Conservation (phyloP, 1,140 invertebrate species). For the Nephotettix cincticeps region DNA sequence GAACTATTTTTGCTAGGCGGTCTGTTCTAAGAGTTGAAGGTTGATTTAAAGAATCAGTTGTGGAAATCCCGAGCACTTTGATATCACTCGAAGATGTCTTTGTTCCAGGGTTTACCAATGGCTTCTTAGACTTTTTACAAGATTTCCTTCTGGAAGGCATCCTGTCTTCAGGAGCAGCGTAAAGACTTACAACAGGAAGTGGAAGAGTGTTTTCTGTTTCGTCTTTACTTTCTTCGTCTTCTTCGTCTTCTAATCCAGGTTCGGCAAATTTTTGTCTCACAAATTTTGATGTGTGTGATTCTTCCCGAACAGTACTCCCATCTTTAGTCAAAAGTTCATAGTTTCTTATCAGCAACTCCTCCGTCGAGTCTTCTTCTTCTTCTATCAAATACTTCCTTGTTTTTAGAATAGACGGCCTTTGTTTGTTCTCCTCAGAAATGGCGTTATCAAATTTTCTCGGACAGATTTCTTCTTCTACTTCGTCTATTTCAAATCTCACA, state of each 20-base stretch:
- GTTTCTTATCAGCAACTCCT: slow-evolving; percentile 10
- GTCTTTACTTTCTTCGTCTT: neutral
- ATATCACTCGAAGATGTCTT: neutral
- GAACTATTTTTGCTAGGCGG: slow-evolving; percentile 9
- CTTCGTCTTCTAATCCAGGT: neutral
- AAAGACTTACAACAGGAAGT: slow-evolving; percentile 12
- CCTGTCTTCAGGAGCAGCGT: slow-evolving; percentile 3
- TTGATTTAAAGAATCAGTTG: neutral
- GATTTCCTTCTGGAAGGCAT: slow-evolving; percentile 19
- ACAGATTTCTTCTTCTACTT: neutral
- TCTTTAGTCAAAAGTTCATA: slow-evolving; percentile 19
- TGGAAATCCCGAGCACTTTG: neutral
- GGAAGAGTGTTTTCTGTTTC: neutral
- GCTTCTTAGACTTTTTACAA: neutral
- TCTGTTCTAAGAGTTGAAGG: neutral
- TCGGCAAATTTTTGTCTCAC: slow-evolving; percentile 5
- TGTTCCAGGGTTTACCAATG: neutral
- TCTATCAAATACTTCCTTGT: neutral
- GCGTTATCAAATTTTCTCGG: neutral
- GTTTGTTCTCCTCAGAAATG: neutral
- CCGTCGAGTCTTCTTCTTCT: slow-evolving; percentile 10
- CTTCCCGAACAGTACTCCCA: neutral
- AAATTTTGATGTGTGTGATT: neutral
- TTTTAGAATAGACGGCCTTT: neutral
- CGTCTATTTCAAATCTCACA: slow-evolving; percentile 5